A percentile compares a stretch with the other conserved stretches of the same genome.
Conservation (phyloP, 2,113 vertebrate genomes). For the Ardeotis arabs region DNA sequence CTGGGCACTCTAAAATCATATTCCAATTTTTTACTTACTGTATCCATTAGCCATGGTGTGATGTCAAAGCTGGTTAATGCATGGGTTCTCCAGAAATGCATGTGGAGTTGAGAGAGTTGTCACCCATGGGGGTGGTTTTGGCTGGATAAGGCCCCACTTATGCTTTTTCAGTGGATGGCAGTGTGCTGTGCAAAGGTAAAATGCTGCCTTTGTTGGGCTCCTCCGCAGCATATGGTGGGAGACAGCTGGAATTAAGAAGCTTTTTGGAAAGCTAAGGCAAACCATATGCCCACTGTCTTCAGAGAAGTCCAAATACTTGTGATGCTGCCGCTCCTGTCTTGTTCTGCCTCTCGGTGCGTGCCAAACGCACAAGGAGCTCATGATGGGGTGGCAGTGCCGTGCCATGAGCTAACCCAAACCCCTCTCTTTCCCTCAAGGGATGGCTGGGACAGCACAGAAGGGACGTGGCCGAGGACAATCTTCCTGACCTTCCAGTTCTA, state of each 20-base stretch:
- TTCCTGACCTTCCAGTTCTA: constrained; percentile 97
- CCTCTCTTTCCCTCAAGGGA: constrained; percentile 68
- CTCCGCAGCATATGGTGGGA: constrained; percentile 25
- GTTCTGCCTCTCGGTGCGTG: background rate
- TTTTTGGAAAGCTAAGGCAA: constrained; percentile 47
- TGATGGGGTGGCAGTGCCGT: rapidly evolving
- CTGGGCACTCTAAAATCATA: background rate
- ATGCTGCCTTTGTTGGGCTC: background rate
- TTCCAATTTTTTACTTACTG: background rate
- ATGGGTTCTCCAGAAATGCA: background rate
- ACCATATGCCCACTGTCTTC: constrained; percentile 29
- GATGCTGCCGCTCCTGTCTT: background rate
- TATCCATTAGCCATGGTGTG: background rate
- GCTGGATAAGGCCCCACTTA: background rate
- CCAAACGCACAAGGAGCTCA: background rate
- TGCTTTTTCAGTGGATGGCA: background rate
- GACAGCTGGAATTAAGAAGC: constrained; percentile 49
- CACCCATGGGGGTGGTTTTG: background rate
- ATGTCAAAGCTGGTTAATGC: background rate
- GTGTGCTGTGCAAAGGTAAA: background rate
- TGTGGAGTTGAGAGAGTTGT: background rate
- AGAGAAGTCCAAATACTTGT: constrained; percentile 6
- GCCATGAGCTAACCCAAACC: background rate
- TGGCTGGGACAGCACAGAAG: background rate
- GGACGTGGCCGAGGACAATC: constrained; percentile 79